Evolutionary conservation across 2,113 vertebrate genomes (phyloP).

Genomic region (Neoarius graeffei): DNA sequence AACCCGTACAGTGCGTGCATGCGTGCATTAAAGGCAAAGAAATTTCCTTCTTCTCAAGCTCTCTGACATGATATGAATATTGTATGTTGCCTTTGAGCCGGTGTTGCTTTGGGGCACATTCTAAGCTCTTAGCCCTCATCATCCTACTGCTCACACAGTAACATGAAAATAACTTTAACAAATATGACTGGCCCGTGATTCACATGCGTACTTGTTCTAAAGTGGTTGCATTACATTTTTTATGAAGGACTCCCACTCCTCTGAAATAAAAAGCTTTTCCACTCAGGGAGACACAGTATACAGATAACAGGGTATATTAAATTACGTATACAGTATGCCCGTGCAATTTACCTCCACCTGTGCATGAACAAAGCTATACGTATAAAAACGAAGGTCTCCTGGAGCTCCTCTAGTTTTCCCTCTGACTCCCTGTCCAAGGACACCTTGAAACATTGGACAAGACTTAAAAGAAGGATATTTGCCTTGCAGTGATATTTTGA

Average conservation of each 20-base stretch:
- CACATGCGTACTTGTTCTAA: not conserved
- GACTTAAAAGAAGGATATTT: conserved; percentile 16
- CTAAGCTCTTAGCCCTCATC: not conserved
- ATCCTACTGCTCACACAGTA: not conserved
- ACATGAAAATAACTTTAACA: not conserved
- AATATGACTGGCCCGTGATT: not conserved
- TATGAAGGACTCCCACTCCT: conserved; percentile 2
- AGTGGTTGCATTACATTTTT: conserved; percentile 8
- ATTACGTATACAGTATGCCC: not conserved
- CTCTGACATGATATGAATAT: not conserved
- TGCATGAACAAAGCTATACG: conserved; percentile 17
- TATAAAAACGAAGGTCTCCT: conserved; percentile 32
- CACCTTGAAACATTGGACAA: conserved; percentile 47
- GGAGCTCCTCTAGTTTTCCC: conserved; percentile 10
- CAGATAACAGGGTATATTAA: conserved; percentile 18
- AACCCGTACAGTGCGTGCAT: not conserved
- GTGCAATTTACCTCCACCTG: conserved; percentile 34
- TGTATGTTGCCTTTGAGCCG: not conserved
- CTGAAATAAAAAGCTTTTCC: conserved; percentile 8
- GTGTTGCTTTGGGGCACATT: not conserved
- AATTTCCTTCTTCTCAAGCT: not conserved
- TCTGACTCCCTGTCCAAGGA: conserved; percentile 41
- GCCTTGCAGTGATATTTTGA: conserved; percentile 25
- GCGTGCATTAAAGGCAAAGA: not conserved
- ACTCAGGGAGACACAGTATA: conserved; percentile 21